A percentile compares a stretch with the other conserved stretches of the same genome.
Evolutionary conservation across 1,140 invertebrate species (phyloP).

Genomic region (Monomorium pharaonis): DNA sequence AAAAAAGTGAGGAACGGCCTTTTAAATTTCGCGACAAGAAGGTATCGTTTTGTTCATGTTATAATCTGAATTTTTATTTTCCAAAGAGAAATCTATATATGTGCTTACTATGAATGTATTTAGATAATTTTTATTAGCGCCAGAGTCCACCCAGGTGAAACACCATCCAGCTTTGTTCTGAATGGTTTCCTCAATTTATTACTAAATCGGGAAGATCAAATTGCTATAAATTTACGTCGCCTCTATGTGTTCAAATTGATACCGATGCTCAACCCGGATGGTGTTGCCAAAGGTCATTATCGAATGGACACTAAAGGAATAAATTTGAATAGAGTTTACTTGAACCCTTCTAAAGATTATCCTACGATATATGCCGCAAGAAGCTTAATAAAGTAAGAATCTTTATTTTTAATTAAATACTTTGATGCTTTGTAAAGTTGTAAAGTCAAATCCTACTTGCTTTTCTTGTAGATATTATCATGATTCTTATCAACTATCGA

Average conservation of each 20-base stretch:
- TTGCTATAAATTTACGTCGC: conserved; percentile 90
- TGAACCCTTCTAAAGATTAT: conserved; percentile 91
- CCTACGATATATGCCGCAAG: conserved; percentile 94
- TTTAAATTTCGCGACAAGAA: conserved; percentile 91
- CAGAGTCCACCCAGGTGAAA: conserved; percentile 97
- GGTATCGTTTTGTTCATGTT: conserved; percentile 80
- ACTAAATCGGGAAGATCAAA: conserved; percentile 90
- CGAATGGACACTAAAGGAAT: conserved; percentile 95
- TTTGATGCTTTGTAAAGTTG: conserved; percentile 77
- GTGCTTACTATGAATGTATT: conserved; percentile 61
- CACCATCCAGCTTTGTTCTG: conserved; percentile 97
- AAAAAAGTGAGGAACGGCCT: conserved; percentile 88
- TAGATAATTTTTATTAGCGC: conserved; percentile 94
- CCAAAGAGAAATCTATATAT: background rate
- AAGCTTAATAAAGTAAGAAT: conserved; percentile 89
- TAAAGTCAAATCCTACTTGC: background rate
- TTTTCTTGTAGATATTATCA: conserved; percentile 85
- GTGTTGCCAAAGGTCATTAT: conserved; percentile 95
- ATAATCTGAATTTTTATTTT: background rate
- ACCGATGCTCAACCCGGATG: conserved; percentile 97
- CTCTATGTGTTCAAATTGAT: conserved; percentile 96
- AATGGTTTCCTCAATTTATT: conserved; percentile 95
- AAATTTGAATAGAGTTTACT: conserved; percentile 95
- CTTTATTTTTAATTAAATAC: conserved; percentile 83
- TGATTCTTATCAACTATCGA: conserved; percentile 84